Evolutionary conservation across 2,888 invertebrate genomes (phyloP).

Genomic region (Amphipoea oculea): DNA sequence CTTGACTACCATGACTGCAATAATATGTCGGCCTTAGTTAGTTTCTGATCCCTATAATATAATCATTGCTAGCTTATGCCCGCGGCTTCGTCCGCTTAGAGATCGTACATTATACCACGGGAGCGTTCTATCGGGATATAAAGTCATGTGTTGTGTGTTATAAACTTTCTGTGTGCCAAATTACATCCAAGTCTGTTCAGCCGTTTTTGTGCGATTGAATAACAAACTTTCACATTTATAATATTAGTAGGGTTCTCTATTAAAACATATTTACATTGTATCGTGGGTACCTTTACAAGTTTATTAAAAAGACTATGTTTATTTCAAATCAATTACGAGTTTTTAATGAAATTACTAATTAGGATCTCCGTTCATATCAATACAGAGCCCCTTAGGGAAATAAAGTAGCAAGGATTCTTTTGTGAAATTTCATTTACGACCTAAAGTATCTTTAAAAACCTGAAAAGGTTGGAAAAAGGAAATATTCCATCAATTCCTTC

Average conservation of each 20-base stretch:
- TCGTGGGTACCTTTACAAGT: background rate
- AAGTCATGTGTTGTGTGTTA: no score
- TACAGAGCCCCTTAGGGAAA: background rate
- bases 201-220: background rate
- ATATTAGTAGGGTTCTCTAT: background rate
- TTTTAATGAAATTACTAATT: background rate
- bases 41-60: background rate
- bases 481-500: constrained; percentile 58
- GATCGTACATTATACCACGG: no score
- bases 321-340: background rate
- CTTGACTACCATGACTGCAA: background rate
- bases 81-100: no score
- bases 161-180: background rate
- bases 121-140: no score
- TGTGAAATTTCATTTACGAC: background rate
- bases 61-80: no score
- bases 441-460: constrained; percentile 13
- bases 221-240: background rate
- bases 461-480: constrained; percentile 41
- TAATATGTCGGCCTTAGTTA: background rate
- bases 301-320: background rate
- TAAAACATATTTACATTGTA: background rate
- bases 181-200: background rate
- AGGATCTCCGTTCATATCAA: background rate
- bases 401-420: constrained; percentile 5